Conservation (phyloP, 2,797 vertebrate species). For the Poecilia gillii region DNA sequence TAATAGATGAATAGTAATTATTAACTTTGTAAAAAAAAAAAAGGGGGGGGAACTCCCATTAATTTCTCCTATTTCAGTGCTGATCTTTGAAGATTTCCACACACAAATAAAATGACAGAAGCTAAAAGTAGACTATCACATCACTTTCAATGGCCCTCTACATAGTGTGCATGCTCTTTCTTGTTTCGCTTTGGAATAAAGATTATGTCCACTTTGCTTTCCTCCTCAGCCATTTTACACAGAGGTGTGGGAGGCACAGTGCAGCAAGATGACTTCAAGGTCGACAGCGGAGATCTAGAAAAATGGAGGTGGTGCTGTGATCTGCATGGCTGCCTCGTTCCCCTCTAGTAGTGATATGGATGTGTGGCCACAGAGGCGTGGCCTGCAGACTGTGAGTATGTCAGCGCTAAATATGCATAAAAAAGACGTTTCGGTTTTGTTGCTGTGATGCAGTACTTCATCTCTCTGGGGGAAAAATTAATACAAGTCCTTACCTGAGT, state of each 20-base stretch:
- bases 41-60: background rate
- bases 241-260: conserved; percentile 36
- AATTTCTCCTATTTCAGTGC: background rate
- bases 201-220: conserved; percentile 21
- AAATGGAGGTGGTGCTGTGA: conserved; percentile 69
- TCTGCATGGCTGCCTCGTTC: conserved; percentile 70
- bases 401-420: background rate
- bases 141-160: background rate
- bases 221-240: conserved; percentile 43
- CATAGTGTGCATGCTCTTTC: background rate
- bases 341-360: conserved; percentile 81
- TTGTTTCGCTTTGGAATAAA: background rate
- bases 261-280: conserved; percentile 55
- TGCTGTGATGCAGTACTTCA: background rate
- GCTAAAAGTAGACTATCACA: background rate
- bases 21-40: background rate
- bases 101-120: background rate
- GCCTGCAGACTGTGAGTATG: conserved; percentile 82
- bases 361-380: conserved; percentile 81
- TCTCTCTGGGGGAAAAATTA: background rate
- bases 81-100: background rate
- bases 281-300: conserved; percentile 44
- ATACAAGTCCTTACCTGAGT: background rate
- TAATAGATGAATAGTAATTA: background rate
- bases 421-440: background rate